Evolutionary conservation across 2,113 vertebrate species (phyloP).

Genomic region (Neolamprologus fasciatus): DNA sequence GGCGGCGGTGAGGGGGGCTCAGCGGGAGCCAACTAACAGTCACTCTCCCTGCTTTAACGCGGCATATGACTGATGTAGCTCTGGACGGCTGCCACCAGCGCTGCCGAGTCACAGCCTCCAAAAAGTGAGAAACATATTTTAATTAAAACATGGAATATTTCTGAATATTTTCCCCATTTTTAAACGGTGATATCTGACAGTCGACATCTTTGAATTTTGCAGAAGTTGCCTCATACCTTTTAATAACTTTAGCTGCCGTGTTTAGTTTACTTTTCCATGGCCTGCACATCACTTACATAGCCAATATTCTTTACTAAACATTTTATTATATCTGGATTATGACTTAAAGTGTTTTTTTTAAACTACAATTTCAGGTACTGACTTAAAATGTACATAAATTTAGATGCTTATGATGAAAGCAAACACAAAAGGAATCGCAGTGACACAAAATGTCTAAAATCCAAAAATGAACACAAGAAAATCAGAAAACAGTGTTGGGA

Average conservation of each 20-base stretch:
- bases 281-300: neutral
- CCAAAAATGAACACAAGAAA: neutral
- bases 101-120: neutral
- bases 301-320: neutral
- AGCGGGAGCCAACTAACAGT: constrained; percentile 56
- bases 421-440: neutral
- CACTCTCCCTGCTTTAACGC: constrained; percentile 13
- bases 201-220: neutral
- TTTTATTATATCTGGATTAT: neutral
- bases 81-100: constrained; percentile 29
- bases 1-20: constrained; percentile 37
- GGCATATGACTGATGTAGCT: constrained; percentile 25
- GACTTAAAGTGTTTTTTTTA: neutral
- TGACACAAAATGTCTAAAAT: neutral
- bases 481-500: neutral
- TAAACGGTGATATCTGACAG: neutral
- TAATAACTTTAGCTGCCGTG: neutral
- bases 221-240: neutral
- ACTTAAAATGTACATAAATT: neutral
- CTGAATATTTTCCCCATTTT: neutral
- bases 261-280: neutral
- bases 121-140: neutral
- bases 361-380: neutral
- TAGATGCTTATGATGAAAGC: neutral
- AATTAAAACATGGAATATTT: neutral